These are phyloP conservation scores for Aegotheles bennettii DNA, from an alignment of 2,113 vertebrate species.

Conservation along the genomic window DNA sequence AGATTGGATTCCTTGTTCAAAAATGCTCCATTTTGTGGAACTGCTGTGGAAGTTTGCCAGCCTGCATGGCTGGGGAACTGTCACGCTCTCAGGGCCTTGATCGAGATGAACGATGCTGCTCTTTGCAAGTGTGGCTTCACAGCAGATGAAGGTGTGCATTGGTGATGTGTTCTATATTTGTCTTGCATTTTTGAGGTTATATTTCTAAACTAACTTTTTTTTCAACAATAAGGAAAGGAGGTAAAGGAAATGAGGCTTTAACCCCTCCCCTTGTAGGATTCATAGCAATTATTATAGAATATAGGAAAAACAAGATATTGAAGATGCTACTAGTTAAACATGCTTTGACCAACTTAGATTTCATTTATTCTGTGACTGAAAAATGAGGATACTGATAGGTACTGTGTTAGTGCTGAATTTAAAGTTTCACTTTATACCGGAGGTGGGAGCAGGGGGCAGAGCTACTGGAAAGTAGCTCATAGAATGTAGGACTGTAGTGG, in stretches of 20 bases:
- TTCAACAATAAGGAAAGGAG: neutral
- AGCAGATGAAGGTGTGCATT: neutral
- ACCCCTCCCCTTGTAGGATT: neutral
- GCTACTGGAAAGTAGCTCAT: neutral
- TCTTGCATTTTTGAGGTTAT: neutral
- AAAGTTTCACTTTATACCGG: neutral
- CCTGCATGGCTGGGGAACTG: neutral
- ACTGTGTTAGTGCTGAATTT: neutral
- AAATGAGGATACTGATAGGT: neutral
- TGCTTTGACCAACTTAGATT: neutral
- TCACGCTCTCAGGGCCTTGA: neutral
- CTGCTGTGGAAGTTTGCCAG: neutral
- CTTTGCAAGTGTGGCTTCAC: neutral
- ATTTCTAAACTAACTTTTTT: neutral
- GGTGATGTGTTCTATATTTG: neutral
- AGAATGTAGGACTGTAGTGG: neutral
- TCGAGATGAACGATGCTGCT: rapidly evolving
- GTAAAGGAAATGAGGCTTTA: neutral
- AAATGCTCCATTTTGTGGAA: neutral
- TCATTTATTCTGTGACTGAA: conserved; percentile 3
- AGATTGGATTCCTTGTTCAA: neutral
- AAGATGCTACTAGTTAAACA: neutral
- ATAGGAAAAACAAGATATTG: neutral
- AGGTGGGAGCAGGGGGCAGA: neutral
- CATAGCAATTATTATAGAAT: neutral